Conservation (phyloP, 2,888 invertebrate genomes). For the Amblyteles armatorius region DNA sequence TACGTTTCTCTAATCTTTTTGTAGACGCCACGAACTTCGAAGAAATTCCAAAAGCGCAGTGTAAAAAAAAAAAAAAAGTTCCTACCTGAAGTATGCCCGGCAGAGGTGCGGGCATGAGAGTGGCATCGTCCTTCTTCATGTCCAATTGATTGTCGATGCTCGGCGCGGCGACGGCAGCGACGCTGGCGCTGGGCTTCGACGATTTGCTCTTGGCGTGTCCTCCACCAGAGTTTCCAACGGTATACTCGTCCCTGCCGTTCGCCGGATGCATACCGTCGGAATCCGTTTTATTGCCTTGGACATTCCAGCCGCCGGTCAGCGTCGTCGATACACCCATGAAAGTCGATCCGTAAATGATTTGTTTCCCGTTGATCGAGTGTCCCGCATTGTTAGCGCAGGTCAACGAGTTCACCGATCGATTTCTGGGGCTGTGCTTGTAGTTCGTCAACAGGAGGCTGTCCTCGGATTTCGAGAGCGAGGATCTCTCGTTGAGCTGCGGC, state of each 20-base stretch:
- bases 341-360: constrained; percentile 87
- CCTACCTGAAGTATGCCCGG: constrained; percentile 89
- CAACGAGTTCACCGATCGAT: constrained; percentile 83
- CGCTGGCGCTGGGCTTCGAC: constrained; percentile 80
- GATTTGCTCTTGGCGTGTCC: constrained; percentile 68
- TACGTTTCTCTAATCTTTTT: too few species aligned
- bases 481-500: constrained; percentile 81
- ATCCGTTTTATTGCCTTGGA: constrained; percentile 71
- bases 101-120: constrained; percentile 79
- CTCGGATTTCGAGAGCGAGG: constrained; percentile 93
- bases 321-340: constrained; percentile 88
- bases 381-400: constrained; percentile 87
- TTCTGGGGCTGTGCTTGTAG: constrained; percentile 84
- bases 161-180: constrained; percentile 82
- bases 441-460: constrained; percentile 88
- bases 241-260: constrained; percentile 80
- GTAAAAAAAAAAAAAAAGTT: background rate
- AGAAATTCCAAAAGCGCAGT: constrained; percentile 3
- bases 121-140: constrained; percentile 79
- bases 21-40: too few species aligned
- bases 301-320: constrained; percentile 79
- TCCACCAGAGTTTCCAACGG: constrained; percentile 43
- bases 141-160: constrained; percentile 75
- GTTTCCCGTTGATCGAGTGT: constrained; percentile 87
- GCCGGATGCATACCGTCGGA: constrained; percentile 89